These are phyloP conservation scores for Diadumene lineata DNA, from an alignment of 92 coral and sea anemone genomes.

Conservation along the genomic window DNA sequence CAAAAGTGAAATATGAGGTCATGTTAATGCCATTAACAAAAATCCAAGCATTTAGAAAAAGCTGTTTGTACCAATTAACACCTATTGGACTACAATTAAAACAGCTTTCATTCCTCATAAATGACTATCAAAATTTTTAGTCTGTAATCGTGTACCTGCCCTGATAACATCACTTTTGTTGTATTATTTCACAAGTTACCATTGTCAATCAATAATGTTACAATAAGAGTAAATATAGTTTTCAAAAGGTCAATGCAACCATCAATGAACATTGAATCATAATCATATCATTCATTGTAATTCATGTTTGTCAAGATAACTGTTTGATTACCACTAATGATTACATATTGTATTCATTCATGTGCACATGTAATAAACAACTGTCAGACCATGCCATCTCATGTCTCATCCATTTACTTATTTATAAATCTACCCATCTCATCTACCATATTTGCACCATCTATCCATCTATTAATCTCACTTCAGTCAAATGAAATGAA, in stretches of 20 bases:
- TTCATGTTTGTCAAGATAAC: slow-evolving; percentile 1
- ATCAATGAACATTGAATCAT: slow-evolving; percentile 12
- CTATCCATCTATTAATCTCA: too few relatives aligned
- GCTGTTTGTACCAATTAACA: too few relatives aligned
- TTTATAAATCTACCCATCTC: too few relatives aligned
- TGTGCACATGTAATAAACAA: slow-evolving; percentile 64
- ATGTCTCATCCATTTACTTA: slow-evolving; percentile 20
- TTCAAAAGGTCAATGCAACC: slow-evolving; percentile 5
- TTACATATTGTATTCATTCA: slow-evolving; percentile 18
- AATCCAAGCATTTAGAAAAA: too few relatives aligned
- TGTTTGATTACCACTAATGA: slow-evolving; percentile 18
- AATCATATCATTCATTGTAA: slow-evolving; percentile 5
- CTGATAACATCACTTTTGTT: neutral
- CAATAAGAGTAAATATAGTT: too few relatives aligned
- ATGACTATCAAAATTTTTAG: too few relatives aligned
- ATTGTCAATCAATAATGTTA: neutral
- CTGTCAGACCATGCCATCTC: slow-evolving; percentile 65
- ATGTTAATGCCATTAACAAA: neutral
- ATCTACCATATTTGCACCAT: too few relatives aligned
- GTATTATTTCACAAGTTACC: neutral
- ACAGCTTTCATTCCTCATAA: neutral
- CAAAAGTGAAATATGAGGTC: neutral
- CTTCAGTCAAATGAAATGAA: too few relatives aligned
- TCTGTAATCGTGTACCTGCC: neutral
- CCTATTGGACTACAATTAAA: too few relatives aligned